phyloP scores from a whole-genome alignment of 2,797 vertebrate species.

The Semotilus atromaculatus region DNA sequence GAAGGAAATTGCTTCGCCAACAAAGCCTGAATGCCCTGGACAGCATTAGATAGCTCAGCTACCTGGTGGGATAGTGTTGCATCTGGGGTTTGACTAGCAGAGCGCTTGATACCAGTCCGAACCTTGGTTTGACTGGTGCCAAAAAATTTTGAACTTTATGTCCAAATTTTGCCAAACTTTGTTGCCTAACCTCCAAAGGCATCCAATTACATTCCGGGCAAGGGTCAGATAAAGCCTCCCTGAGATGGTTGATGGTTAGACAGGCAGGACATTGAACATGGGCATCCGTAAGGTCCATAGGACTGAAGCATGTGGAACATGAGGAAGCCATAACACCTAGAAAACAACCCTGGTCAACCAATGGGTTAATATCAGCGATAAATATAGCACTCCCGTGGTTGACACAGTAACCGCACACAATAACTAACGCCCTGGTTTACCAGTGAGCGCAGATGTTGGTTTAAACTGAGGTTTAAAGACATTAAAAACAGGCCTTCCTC shows the following conservation, averaged over 20 bases:
- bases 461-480: neutral
- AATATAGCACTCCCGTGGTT: too few relatives aligned
- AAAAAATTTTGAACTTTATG: neutral
- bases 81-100: too few relatives aligned
- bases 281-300: neutral
- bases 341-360: neutral
- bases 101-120: neutral
- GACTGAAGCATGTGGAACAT: neutral
- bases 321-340: neutral
- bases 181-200: neutral
- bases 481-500: neutral
- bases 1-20: neutral
- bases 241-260: neutral
- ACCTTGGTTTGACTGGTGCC: neutral
- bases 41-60: neutral
- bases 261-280: neutral
- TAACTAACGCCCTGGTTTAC: too few relatives aligned
- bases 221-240: neutral
- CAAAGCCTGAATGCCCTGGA: neutral
- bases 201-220: neutral
- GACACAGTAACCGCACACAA: too few relatives aligned
- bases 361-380: neutral
- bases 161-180: neutral
- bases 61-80: too few relatives aligned
- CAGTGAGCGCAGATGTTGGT: too few relatives aligned